Evolutionary conservation across 2,888 invertebrate species (phyloP).

Genomic region (Litoditis marina): DNA sequence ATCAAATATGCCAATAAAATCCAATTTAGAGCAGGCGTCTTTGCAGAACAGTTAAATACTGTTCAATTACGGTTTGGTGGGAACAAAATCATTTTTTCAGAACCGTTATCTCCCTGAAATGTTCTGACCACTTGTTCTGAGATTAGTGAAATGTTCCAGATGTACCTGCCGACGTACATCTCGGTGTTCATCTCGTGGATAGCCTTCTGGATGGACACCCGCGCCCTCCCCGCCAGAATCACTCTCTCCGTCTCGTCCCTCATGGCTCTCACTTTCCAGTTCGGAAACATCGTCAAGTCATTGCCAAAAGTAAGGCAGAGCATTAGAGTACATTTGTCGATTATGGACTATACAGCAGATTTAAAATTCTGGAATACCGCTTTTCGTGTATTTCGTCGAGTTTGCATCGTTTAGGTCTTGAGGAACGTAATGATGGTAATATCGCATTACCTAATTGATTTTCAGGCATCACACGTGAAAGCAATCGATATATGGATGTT

Average conservation of each 20-base stretch:
- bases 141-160: slow-evolving; percentile 36
- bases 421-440: too few species aligned
- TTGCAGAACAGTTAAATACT: too few species aligned
- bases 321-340: neutral
- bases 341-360: too few species aligned
- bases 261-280: slow-evolving; percentile 61
- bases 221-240: slow-evolving; percentile 59
- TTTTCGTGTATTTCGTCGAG: too few species aligned
- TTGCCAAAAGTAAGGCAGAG: slow-evolving; percentile 40
- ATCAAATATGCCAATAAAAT: too few species aligned
- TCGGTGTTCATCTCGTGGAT: slow-evolving; percentile 61
- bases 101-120: neutral
- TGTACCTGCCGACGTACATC: slow-evolving; percentile 61
- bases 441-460: neutral
- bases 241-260: slow-evolving; percentile 58
- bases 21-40: too few species aligned
- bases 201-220: slow-evolving; percentile 61
- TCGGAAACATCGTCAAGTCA: slow-evolving; percentile 58
- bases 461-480: slow-evolving; percentile 57
- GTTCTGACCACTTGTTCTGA: neutral
- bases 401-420: too few species aligned
- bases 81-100: neutral
- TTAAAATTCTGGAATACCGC: too few species aligned
- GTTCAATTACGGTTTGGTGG: neutral
- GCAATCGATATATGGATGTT: slow-evolving; percentile 60